These are phyloP conservation scores for Umimayanthus kanabou DNA, from an alignment of 92 coral and sea anemone genomes.

Conservation along the genomic window DNA sequence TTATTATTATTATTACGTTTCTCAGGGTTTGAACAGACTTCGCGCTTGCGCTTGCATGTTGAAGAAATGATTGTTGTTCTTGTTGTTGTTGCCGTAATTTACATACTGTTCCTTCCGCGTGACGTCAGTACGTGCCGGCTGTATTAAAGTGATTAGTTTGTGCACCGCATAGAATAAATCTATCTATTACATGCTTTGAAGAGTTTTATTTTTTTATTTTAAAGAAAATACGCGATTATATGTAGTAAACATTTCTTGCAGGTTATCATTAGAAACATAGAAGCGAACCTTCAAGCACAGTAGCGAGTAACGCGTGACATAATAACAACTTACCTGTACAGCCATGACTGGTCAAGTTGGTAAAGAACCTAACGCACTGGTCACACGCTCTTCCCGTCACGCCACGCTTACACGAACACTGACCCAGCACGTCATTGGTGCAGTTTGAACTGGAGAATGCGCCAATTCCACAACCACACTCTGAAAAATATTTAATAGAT, in stretches of 20 bases:
- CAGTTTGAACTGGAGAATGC: slow-evolving; percentile 68
- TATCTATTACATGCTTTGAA: not conserved
- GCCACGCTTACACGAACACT: slow-evolving; percentile 85
- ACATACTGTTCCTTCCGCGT: too few relatives aligned
- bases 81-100: too few relatives aligned
- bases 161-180: not conserved
- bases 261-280: too few relatives aligned
- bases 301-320: not conserved
- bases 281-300: not conserved
- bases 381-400: slow-evolving; percentile 90
- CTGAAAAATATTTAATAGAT: slow-evolving; percentile 42
- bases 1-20: too few relatives aligned
- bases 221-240: not conserved
- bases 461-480: slow-evolving; percentile 77
- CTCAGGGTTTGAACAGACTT: too few relatives aligned
- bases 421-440: slow-evolving; percentile 77
- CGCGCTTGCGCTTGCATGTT: too few relatives aligned
- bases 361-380: slow-evolving; percentile 65
- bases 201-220: too few relatives aligned
- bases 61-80: too few relatives aligned
- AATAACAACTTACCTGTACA: slow-evolving; percentile 59
- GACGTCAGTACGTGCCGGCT: not conserved
- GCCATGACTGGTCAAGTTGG: slow-evolving; percentile 63
- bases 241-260: too few relatives aligned
- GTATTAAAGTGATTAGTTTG: not conserved